Base-by-base conservation (phyloP, 2,888 invertebrate genomes). In the Ophioninae sp. region DNA sequence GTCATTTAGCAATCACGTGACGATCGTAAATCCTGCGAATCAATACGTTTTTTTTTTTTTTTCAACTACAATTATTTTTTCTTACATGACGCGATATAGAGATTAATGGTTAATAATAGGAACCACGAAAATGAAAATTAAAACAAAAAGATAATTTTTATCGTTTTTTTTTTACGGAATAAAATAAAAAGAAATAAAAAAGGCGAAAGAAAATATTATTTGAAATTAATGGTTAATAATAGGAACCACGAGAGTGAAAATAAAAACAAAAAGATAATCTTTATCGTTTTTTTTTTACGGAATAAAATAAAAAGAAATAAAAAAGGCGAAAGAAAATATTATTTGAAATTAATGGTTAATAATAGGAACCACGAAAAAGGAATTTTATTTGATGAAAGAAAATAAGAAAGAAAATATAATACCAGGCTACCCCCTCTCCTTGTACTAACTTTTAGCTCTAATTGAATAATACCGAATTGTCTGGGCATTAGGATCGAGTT, bases 381-480 rank as follows among this genome's bases (percentile, higher is more conserved):
- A 57, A 20, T 10, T 13, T 8, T n/a, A 21, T 68, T 17, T 23
- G 6, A n/a, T n/a, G 21, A 30, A 37, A 23, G n/a, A 64, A 23
- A 56, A 69, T 23, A 50, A 17, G 20, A 39, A n/a, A 78, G 10
- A 57, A 67, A 67, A 59, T 72, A 39, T 72, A 21, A 39, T 57
- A 57, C 59, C 75, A 13, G 65, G n/a, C n/a, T n/a, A n/a, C n/a
- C n/a, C n/a, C 37, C 10, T 41, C 56, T 59, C 7, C 67, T 50
- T 57, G 44, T 37, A 64, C 62, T 59, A 20, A n/a, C 44, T 67
- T 62, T 62, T 39, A 61, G 75, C 62, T 30, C 72, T 81, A 81
- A 84, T 81, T 81, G 81, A 81, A 84, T 84, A 84, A 84, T 81
- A 64, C 73, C 23, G 50, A 77, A 64, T 44, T 70, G 68, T 44